Base-by-base conservation (phyloP, 1,140 invertebrate genomes). In the Pseudomyrmex cubaensis region DNA sequence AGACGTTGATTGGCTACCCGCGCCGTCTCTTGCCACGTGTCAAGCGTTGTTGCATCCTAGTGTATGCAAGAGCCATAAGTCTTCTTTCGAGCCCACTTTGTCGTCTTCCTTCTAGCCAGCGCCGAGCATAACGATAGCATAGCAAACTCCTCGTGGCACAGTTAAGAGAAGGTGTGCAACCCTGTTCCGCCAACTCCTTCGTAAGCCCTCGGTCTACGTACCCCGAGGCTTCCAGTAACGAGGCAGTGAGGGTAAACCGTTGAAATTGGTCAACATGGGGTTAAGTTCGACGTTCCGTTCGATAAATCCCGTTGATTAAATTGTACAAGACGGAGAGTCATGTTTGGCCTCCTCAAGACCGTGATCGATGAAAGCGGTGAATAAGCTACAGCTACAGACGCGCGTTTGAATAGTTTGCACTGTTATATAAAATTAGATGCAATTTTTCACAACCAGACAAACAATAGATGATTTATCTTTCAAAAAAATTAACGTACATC, bases 251-350 rank as follows among this genome's bases (percentile, higher is more conserved):
- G 77, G 83, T 82, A 87, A 86, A 85, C 89, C 80, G 59, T 83
- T 52, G 82, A 87, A 90, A 90, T 89, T 90, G 89, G 87, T 90
- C 89, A 90, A 90, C 80, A 89, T 73, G 76, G 63, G 84, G 78
- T 87, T 87, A 89, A 90, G 80, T 90, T 90, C 73, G 72, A 86
- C 82, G 83, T 84, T 61, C 76, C 35, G 74, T 57, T 84, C 86
- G 82, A 87, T 87, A 87, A 85, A 89, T 78, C 82, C 20, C 35
- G 63, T 74, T 89, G 82, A 89, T 89, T 89, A 82, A 90, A 90
- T 89, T 87, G 83, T 83, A 78, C 87, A 76, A 64, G 48, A 57
- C 64, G 52, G 63, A 74, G 75, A 82, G 57, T 67, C 72, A 22
- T 66, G 54, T 54, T 74, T 67, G 59, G 48, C 35, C 87, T 46